These are phyloP conservation scores for Xyliphius kryptos DNA, from an alignment of 2,113 vertebrate species.

Conservation along the genomic window DNA sequence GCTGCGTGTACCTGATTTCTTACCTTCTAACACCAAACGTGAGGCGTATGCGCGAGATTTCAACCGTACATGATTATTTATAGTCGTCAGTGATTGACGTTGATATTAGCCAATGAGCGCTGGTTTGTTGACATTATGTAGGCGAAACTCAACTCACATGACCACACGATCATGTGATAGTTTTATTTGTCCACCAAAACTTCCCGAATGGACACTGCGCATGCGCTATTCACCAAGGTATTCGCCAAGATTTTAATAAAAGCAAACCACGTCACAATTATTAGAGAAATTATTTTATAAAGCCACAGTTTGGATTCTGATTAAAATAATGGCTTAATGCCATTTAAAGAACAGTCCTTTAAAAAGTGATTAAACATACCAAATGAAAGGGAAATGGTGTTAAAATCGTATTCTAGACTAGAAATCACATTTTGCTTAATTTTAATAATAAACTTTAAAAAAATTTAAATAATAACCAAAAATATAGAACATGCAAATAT, in stretches of 20 bases:
- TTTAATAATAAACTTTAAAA: no score
- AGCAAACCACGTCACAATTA: no score
- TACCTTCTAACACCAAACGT: neutral
- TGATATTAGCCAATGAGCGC: neutral
- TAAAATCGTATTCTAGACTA: no score
- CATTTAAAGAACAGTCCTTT: no score
- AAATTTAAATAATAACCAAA: no score
- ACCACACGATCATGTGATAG: neutral
- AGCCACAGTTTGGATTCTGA: no score
- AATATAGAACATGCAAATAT: no score
- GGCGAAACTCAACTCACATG: neutral
- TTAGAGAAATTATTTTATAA: neutral
- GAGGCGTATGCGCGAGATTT: neutral
- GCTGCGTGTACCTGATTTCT: neutral
- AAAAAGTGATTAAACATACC: no score
- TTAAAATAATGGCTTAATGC: no score
- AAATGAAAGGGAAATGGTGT: no score
- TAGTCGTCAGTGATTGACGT: neutral
- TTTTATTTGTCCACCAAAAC: no score
- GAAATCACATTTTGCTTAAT: no score
- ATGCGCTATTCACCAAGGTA: neutral
- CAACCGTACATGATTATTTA: neutral
- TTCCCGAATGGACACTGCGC: neutral
- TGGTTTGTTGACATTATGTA: neutral
- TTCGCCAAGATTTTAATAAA: neutral